A percentile compares a stretch with the other conserved stretches of the same genome.
Conservation (phyloP, 2,797 vertebrate genomes). For the Lycodopsis pacificus region DNA sequence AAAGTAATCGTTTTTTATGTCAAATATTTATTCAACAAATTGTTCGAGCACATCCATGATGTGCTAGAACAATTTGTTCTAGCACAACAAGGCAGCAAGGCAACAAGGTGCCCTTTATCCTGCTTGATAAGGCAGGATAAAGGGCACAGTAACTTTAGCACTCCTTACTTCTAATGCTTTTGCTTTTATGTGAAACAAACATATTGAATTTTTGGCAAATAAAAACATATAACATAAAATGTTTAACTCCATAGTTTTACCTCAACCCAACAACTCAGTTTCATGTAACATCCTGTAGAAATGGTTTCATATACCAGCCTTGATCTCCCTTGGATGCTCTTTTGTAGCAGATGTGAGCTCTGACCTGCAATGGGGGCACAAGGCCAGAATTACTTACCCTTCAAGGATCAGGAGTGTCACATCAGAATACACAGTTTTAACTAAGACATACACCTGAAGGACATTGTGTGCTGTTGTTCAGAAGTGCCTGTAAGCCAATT, state of each 20-base stretch:
- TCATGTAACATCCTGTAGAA: background rate
- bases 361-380: background rate
- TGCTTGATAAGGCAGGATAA: background rate
- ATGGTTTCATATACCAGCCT: background rate
- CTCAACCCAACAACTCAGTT: background rate
- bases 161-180: background rate
- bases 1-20: background rate
- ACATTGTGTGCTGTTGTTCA: background rate
- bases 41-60: background rate
- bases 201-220: background rate
- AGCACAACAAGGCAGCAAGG: too few species aligned
- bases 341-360: background rate
- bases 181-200: background rate
- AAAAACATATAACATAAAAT: background rate
- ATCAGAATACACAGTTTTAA: background rate
- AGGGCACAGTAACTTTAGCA: background rate
- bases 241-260: background rate
- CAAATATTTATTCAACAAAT: background rate
- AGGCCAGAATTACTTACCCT: background rate
- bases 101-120: too few species aligned
- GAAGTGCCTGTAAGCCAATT: background rate
- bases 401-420: background rate
- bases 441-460: background rate
- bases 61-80: too few species aligned
- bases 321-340: background rate